These are phyloP conservation scores for Drosophila neotestacea DNA, from an alignment of 2,888 invertebrate species.

Conservation along the genomic window DNA sequence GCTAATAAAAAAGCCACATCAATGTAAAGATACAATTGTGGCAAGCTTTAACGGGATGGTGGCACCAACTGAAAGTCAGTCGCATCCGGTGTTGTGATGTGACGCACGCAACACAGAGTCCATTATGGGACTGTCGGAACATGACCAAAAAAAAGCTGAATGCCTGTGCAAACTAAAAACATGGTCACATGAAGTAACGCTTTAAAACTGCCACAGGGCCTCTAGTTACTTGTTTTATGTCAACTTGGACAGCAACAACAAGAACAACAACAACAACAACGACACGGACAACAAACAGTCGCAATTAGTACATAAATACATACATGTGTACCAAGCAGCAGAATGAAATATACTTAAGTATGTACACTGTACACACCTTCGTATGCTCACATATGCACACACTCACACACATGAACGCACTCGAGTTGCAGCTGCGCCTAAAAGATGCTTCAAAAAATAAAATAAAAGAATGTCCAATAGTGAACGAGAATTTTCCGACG, in stretches of 20 bases:
- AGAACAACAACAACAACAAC: slow-evolving; percentile 21
- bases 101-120: slow-evolving; percentile 49
- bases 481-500: not conserved
- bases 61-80: slow-evolving; percentile 24
- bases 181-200: slow-evolving; percentile 46
- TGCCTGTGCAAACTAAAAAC: slow-evolving; percentile 47
- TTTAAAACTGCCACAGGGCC: slow-evolving; percentile 70
- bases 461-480: slow-evolving; percentile 28
- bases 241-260: slow-evolving; percentile 65
- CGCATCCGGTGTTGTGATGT: slow-evolving; percentile 58
- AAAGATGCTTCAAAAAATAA: slow-evolving; percentile 64
- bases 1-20: slow-evolving; percentile 72
- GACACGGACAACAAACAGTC: slow-evolving; percentile 44
- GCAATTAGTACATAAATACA: slow-evolving; percentile 68
- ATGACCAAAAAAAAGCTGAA: slow-evolving; percentile 32
- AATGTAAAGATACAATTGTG: slow-evolving; percentile 46
- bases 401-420: slow-evolving; percentile 33
- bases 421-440: slow-evolving; percentile 74
- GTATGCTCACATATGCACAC: slow-evolving; percentile 9
- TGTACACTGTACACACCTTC: slow-evolving; percentile 30
- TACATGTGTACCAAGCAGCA: slow-evolving; percentile 22
- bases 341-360: slow-evolving; percentile 29
- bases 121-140: slow-evolving; percentile 46
- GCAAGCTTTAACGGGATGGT: slow-evolving; percentile 22
- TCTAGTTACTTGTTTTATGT: slow-evolving; percentile 67